Base-by-base conservation (phyloP, 2,113 vertebrate species). In the Platysteira castanea region DNA sequence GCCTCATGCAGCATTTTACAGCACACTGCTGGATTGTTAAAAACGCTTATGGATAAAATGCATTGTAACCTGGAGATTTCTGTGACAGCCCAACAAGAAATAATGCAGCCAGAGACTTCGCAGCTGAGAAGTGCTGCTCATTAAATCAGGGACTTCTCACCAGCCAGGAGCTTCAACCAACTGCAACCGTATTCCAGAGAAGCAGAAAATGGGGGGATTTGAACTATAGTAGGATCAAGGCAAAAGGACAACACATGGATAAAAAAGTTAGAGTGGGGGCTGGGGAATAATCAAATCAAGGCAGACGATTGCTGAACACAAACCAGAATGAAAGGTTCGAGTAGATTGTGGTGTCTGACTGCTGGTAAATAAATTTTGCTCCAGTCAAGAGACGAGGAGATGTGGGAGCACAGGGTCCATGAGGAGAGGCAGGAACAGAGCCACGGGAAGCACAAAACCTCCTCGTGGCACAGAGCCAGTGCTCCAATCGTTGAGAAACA, bases 281-380 rank as follows among this genome's bases (percentile, higher is more conserved):
- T 17, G 53, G 10, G 44, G 50, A 57, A 26, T 26, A 12, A 63
- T 44, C 57, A 56, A 53, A 78, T 23, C 60, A 12, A 69, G 13
- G 6, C 75, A 74, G 59, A 42, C 61, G 44, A 81, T 46, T 84
- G 82, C 41, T 3, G 33, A 83, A 20, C 35, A 37, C 35, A n/a
- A 31, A 20, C 49, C 57, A 37, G n/a, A 8, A n/a, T 1, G 41
- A n/a, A 49, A 33, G 47, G 84, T 12, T 56, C 7, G 3, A 30
- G 64, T 10, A 9, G 59, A 53, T 42, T 47, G 30, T 6, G 50
- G 44, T 35, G 33, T 20, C 41, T 3, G 53, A 6, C 39, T 28
- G 33, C 70, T 26, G 82, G 96, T 91, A 92, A 96, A 96, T 67
- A 95, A 71, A 94, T 89, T n/a, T 9, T 52, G 68, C 76, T 79